These are phyloP conservation scores for Volucella inflata DNA, from an alignment of 2,888 invertebrate genomes.

Conservation along the genomic window DNA sequence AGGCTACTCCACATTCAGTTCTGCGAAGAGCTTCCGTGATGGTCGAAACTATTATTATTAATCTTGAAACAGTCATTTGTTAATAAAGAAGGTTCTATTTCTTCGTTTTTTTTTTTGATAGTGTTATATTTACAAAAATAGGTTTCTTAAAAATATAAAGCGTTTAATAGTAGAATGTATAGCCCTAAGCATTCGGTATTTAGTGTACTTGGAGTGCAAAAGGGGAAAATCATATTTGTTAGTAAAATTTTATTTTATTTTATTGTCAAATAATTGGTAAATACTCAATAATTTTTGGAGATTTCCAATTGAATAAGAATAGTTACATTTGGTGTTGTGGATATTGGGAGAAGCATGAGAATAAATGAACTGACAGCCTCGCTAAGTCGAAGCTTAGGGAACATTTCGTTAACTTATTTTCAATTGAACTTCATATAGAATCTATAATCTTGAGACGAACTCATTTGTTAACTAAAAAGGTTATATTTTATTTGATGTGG, in stretches of 20 bases:
- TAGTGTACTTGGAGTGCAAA: no score
- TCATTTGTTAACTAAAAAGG: no score
- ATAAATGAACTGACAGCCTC: conserved; percentile 89
- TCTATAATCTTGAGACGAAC: conserved; percentile 77
- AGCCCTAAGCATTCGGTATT: no score
- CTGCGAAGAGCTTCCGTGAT: no score
- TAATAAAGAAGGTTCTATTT: no score
- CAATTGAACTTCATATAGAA: conserved; percentile 45
- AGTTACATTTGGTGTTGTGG: conserved; percentile 84
- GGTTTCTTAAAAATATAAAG: not conserved
- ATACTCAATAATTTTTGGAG: conserved; percentile 83
- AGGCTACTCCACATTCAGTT: no score
- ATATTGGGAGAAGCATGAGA: conserved; percentile 93
- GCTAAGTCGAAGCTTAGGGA: conserved; percentile 87
- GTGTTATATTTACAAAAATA: not conserved
- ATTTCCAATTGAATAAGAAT: conserved; percentile 85
- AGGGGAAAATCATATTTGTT: not conserved
- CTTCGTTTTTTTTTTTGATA: no score
- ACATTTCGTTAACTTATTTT: conserved; percentile 38
- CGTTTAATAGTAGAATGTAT: no score
- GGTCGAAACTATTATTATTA: no score
- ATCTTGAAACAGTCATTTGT: no score
- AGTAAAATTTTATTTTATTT: not conserved
- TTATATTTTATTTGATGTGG: no score
- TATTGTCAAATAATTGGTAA: no score